Evolutionary conservation across 2,797 vertebrate genomes (phyloP), one percentile per base, ranked within the genome.

Genomic region (Coregonus sp.): DNA sequence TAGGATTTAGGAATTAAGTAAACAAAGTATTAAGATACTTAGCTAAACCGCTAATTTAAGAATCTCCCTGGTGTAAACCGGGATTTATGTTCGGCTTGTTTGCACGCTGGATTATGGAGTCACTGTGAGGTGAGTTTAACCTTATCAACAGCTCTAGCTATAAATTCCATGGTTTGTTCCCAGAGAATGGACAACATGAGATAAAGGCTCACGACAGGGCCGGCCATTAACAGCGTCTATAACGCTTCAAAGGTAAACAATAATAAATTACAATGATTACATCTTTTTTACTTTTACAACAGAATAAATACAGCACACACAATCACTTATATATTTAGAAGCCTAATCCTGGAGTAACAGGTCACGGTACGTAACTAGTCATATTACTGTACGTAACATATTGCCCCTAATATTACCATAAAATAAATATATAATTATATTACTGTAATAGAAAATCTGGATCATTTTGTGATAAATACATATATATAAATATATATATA

Each of bases 61-160:
- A 93, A 94, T 95, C 91, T 95, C 89, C 91, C 82, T 72, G 85
- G 90, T 93, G 89, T 96, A 96, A 97, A 95, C 95, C 94, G 80
- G 95, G 95, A 94, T 95, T 95, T 95, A 93, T 95, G 92, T 87
- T 81, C 90, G 79, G 89, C 88, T 88, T 92, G 89, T 90, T 91
- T 94, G 94, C 91, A 92, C 89, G 84, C 82, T 72, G 90, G 86
- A 94, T 96, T 96, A 96, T 87, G 89, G 86, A 93, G 95, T 96
- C 95, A 95, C 93, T 84, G 88, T 91, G 94, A 95, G 95, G 95
- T 92, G 84, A 94, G 88, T 86, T 94, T 95, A 96, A 95, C 95
- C 94, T 95, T 86, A 84, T 86, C 87, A 91, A 91, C 73, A 82
- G 82, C 79, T 76, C 76, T 33, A 37, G 78, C 86, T 89, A 84